Evolutionary conservation across 1,140 invertebrate species (phyloP).

Genomic region (Eupristina koningsbergeri): DNA sequence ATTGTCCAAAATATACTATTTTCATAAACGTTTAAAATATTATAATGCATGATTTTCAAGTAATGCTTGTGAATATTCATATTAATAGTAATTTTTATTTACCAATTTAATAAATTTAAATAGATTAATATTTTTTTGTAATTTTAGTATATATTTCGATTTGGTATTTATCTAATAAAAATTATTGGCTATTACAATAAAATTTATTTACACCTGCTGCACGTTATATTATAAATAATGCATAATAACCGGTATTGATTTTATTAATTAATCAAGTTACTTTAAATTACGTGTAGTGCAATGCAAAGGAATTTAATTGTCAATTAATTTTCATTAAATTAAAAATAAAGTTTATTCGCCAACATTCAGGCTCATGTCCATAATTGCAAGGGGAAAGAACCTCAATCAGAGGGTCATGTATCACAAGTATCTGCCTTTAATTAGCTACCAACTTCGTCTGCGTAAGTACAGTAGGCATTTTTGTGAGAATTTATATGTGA

Average conservation of each 20-base stretch:
- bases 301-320: neutral
- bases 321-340: neutral
- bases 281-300: neutral
- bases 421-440: neutral
- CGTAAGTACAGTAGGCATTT: neutral
- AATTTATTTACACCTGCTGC: no score
- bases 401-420: neutral
- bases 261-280: neutral
- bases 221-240: neutral
- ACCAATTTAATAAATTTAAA: no score
- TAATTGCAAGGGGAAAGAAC: neutral
- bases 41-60: no score
- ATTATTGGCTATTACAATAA: no score
- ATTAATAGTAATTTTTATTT: no score
- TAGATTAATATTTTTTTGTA: no score
- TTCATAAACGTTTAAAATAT: no score
- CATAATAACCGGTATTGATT: neutral
- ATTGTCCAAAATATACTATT: no score
- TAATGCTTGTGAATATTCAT: no score
- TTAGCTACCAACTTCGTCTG: neutral
- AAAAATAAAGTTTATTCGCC: neutral
- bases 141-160: no score
- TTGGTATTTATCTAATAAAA: no score
- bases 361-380: neutral
- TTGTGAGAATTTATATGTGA: neutral